Evolutionary conservation across 2,113 vertebrate species (phyloP).

Genomic region (Pseudolaguvia tuberculata): DNA sequence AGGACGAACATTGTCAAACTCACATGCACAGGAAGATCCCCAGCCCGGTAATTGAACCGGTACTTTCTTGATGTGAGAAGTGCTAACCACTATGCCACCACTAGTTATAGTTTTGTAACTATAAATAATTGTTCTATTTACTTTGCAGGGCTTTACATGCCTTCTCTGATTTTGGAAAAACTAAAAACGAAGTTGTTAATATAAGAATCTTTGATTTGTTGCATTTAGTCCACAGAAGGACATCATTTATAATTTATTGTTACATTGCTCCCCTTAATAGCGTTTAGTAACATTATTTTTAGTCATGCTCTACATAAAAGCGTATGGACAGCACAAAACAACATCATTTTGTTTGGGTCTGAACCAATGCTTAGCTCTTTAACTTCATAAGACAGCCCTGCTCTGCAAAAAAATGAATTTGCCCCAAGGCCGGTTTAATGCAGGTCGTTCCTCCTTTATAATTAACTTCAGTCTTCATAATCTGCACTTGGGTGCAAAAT

Average conservation of each 20-base stretch:
- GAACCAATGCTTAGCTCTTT: slow-evolving; percentile 56
- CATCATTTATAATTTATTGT: background rate
- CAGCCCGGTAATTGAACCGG: too few species aligned
- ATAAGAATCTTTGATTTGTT: background rate
- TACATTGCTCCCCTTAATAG: background rate
- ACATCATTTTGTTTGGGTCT: slow-evolving; percentile 42
- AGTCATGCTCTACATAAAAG: background rate
- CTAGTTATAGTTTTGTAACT: too few species aligned
- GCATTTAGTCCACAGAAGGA: background rate
- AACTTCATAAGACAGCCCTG: slow-evolving; percentile 44
- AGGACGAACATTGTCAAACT: too few species aligned
- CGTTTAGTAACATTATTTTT: slow-evolving; percentile 13
- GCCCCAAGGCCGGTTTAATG: slow-evolving; percentile 61
- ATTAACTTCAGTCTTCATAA: slow-evolving; percentile 68
- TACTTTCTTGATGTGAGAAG: too few species aligned
- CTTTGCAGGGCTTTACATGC: background rate
- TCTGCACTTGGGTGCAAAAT: slow-evolving; percentile 58
- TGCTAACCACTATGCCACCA: too few species aligned
- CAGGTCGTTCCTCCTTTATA: slow-evolving; percentile 66
- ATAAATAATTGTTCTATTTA: background rate
- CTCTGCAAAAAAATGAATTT: slow-evolving; percentile 60
- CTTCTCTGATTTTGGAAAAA: background rate
- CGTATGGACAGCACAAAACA: slow-evolving; percentile 21
- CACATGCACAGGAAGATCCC: too few species aligned
- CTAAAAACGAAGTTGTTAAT: background rate